phyloP scores from a whole-genome alignment of 2,797 vertebrate species.

The Gymnothorax reevesii region DNA sequence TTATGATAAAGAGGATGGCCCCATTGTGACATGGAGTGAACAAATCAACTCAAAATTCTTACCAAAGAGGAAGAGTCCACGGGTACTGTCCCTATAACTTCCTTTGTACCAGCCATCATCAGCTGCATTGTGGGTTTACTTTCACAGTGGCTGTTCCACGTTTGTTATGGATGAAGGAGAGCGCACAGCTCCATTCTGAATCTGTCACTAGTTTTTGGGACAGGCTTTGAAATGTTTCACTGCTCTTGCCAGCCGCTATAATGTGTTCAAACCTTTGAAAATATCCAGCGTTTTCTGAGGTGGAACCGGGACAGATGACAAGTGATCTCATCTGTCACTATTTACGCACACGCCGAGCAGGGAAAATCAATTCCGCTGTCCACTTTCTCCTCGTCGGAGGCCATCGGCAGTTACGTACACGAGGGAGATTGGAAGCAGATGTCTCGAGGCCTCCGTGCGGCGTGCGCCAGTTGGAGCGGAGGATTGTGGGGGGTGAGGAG shows the following conservation, averaged over 20 bases:
- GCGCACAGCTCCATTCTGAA: not conserved
- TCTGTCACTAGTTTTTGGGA: not conserved
- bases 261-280: not conserved
- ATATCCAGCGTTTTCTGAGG: not conserved
- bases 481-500: not conserved
- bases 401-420: not conserved
- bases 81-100: not conserved
- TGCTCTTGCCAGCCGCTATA: not conserved
- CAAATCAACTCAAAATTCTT: not conserved
- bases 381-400: not conserved
- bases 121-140: not conserved
- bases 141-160: not conserved
- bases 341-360: not conserved
- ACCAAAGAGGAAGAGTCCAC: not conserved
- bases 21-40: too few relatives aligned
- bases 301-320: not conserved
- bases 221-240: not conserved
- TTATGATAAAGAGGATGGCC: too few relatives aligned
- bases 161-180: not conserved
- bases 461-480: not conserved
- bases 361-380: not conserved
- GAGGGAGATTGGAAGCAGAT: conserved; percentile 9
- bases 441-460: not conserved
- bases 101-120: not conserved
- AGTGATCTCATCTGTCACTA: conserved; percentile 15